These are phyloP conservation scores for Andrena camellia DNA, from an alignment of 2,888 invertebrate species.

Conservation along the genomic window DNA sequence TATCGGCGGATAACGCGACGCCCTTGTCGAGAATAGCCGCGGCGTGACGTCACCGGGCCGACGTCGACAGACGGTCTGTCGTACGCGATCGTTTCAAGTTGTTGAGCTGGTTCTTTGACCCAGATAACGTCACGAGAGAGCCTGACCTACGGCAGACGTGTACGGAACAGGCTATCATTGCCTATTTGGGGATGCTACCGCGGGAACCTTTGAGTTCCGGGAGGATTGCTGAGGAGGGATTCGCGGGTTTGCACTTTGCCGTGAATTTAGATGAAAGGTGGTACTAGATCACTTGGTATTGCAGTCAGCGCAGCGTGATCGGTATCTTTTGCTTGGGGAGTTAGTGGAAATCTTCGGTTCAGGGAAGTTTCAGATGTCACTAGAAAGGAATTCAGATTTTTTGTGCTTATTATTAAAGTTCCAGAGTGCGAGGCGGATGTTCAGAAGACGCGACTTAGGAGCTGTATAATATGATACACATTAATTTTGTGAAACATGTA, in stretches of 20 bases:
- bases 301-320: not conserved
- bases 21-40: conserved; percentile 76
- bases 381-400: too few relatives aligned
- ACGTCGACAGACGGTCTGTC: conserved; percentile 74
- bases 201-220: conserved; percentile 1
- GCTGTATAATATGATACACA: too few relatives aligned
- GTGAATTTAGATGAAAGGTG: not conserved
- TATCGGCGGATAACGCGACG: conserved; percentile 74
- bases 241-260: not conserved
- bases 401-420: not conserved
- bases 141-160: conserved; percentile 53
- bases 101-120: conserved; percentile 79
- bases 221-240: not conserved
- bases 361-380: not conserved
- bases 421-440: too few relatives aligned
- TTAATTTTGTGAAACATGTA: too few relatives aligned
- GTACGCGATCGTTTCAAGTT: conserved; percentile 76
- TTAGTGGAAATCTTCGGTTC: not conserved
- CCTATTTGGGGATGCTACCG: not conserved
- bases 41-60: conserved; percentile 76
- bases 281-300: not conserved
- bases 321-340: not conserved
- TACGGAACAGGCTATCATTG: conserved; percentile 17
- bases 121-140: conserved; percentile 67
- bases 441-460: too few relatives aligned